These are phyloP conservation scores for Anseranas semipalmata DNA, from an alignment of 2,113 vertebrate species.

Conservation along the genomic window DNA sequence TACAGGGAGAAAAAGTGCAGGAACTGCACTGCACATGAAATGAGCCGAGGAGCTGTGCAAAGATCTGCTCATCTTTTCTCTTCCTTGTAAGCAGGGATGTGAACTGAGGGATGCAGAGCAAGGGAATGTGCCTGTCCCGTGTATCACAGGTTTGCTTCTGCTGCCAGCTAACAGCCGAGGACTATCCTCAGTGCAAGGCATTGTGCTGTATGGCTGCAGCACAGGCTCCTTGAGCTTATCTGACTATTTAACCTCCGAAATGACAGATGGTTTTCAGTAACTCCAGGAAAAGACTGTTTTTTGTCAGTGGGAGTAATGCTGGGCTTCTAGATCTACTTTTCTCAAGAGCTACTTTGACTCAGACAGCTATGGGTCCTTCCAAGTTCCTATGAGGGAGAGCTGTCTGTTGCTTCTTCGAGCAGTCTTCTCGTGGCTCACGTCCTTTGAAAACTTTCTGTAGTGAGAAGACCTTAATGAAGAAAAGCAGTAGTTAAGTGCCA, in stretches of 20 bases:
- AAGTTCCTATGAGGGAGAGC: neutral
- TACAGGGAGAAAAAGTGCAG: neutral
- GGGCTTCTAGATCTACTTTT: neutral
- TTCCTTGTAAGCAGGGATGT: neutral
- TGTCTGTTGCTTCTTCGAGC: neutral
- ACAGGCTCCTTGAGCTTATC: neutral
- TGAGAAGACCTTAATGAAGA: neutral
- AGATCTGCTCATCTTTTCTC: neutral
- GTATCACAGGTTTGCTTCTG: neutral
- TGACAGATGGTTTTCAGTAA: neutral
- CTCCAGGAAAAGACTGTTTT: neutral
- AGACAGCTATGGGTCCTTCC: neutral
- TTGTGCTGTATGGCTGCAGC: neutral
- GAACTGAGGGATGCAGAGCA: neutral
- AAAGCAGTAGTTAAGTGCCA: neutral
- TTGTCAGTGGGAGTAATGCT: neutral
- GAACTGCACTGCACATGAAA: neutral
- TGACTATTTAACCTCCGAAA: neutral
- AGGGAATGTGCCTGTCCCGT: neutral
- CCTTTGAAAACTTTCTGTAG: neutral
- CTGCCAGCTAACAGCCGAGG: neutral
- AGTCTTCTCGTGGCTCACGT: neutral
- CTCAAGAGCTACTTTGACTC: neutral
- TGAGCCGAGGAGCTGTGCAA: neutral
- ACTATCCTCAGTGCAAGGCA: neutral